phyloP scores from a whole-genome alignment of 1,140 invertebrate genomes.

The Drosophila ficusphila region DNA sequence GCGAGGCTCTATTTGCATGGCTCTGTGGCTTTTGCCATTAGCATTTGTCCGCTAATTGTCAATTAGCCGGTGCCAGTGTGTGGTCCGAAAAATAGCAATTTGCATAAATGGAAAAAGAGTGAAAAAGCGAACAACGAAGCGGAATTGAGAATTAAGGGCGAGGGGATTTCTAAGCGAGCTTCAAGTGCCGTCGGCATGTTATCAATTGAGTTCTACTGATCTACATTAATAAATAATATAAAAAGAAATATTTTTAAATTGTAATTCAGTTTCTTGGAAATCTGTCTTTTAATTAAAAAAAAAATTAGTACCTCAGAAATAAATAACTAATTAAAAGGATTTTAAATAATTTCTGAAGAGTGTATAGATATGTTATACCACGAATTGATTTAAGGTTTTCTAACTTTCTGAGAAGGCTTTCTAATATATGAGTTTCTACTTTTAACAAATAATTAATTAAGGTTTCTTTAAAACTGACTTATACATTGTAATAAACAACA shows the following conservation, averaged over 20 bases:
- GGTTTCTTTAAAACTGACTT: background rate
- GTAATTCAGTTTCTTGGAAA: too few species aligned
- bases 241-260: too few species aligned
- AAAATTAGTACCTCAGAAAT: too few species aligned
- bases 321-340: too few species aligned
- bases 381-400: too few species aligned
- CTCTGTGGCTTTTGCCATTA: constrained; percentile 40
- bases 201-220: background rate
- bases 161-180: constrained; percentile 1
- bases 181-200: constrained; percentile 48
- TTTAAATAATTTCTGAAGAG: too few species aligned
- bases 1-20: constrained; percentile 22
- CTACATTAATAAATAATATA: too few species aligned
- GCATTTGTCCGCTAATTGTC: constrained; percentile 63
- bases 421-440: too few species aligned
- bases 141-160: background rate
- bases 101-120: constrained; percentile 27
- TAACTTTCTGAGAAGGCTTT: too few species aligned
- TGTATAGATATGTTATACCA: too few species aligned
- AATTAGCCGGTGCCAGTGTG: constrained; percentile 43
- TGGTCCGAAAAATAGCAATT: constrained; percentile 23
- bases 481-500: background rate
- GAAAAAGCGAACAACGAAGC: background rate
- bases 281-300: too few species aligned
- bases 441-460: too few species aligned